Base-by-base conservation (phyloP, 2,797 vertebrate species). In the Pagetopsis macropterus region DNA sequence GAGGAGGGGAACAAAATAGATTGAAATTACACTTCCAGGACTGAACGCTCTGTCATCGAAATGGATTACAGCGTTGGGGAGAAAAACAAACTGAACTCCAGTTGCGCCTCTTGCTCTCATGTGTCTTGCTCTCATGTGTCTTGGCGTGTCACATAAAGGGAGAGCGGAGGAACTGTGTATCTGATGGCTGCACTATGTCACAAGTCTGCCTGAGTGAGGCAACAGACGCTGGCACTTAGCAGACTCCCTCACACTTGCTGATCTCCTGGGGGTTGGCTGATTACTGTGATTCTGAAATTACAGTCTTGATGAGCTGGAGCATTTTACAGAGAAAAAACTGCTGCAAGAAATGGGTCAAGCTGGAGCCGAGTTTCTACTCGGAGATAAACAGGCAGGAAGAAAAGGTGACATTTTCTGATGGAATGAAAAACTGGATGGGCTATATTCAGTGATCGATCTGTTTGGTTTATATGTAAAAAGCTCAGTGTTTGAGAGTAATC, bases 221-320 rank as follows among this genome's bases (percentile, higher is more conserved):
- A 88, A 89, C 88, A 88, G 90, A 89, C 87, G 82, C 65, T 82
- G 87, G 87, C 91, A 87, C 88, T 91, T 85, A 90, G 82, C 86
- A 89, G 87, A 90, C 90, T 89, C 82, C 86, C 88, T 89, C 88
- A 75, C 69, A 79, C 91, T 91, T 33, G 78, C 91, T 82, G 83
- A 86, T 89, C 91, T 93, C 93, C 92, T 87, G 91, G 91, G 93
- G 94, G 87, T 85, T 88, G 89, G 85, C 93, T 94, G 94, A 95
- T 95, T 94, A 94, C 93, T 90, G 92, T 89, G 92, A 94, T 94
- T 91, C 92, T 93, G 93, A 94, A 94, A 94, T 94, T 93, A 93
- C 91, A 91, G 89, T 88, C 91, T 90, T 93, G 94, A 95, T 94
- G 93, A 94, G 94, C 87, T 80, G 87, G 77, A 88, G 81, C 79